phyloP scores from a whole-genome alignment of 2,888 invertebrate genomes.

The Caenorhabditis virilis region DNA sequence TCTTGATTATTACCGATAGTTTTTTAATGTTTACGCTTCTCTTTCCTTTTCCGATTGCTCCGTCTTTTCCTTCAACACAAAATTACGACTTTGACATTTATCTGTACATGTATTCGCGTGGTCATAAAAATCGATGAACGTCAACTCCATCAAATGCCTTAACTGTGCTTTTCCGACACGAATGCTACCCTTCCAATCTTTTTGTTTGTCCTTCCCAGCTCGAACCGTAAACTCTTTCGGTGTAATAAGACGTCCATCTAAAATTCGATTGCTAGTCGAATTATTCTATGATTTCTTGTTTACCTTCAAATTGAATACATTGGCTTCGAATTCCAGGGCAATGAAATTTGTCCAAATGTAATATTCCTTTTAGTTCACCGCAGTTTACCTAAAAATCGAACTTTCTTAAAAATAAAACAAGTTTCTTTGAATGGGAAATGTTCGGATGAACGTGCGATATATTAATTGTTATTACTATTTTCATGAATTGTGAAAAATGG shows the following conservation, averaged over 20 bases:
- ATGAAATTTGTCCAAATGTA: constrained; percentile 10
- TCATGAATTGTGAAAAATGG: no score
- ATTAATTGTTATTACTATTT: no score
- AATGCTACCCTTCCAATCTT: constrained; percentile 30
- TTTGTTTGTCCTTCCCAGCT: constrained; percentile 17
- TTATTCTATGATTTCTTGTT: not conserved
- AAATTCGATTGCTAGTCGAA: not conserved
- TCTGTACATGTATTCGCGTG: constrained; percentile 5
- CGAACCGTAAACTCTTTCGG: constrained; percentile 21
- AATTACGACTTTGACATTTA: constrained; percentile 25
- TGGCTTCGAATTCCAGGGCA: constrained; percentile 19
- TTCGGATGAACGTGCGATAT: no score
- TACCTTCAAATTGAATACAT: constrained; percentile 12
- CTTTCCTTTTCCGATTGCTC: no score
- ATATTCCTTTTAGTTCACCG: constrained; percentile 5
- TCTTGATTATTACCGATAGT: no score
- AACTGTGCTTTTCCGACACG: not conserved
- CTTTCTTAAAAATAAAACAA: no score
- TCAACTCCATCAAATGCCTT: constrained; percentile 13
- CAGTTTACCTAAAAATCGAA: constrained; percentile 12
- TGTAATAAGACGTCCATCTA: not conserved
- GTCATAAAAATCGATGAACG: constrained; percentile 10
- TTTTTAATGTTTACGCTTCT: no score
- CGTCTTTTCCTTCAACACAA: no score
- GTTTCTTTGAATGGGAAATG: no score